phyloP scores from a whole-genome alignment of 2,888 invertebrate genomes.

The Stenchaetothrips biformis region DNA sequence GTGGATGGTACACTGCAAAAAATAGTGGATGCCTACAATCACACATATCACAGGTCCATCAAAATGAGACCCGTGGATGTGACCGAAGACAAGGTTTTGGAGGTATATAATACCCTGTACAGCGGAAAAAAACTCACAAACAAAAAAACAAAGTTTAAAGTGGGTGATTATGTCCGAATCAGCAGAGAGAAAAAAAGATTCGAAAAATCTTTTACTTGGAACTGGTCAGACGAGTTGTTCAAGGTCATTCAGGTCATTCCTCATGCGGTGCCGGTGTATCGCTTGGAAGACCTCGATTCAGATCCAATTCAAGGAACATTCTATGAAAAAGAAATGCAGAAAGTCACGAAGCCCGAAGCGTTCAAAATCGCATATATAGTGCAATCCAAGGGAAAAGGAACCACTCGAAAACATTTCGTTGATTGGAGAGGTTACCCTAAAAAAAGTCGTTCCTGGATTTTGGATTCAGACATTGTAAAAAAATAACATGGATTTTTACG shows the following conservation, averaged over 20 bases:
- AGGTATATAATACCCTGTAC: background rate
- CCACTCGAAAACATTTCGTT: slow-evolving; percentile 30
- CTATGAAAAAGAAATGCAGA: slow-evolving; percentile 33
- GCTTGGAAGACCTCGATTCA: slow-evolving; percentile 30
- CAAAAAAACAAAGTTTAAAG: background rate
- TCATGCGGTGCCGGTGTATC: no score
- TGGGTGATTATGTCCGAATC: slow-evolving; percentile 34
- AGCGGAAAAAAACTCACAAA: background rate
- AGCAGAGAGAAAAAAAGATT: slow-evolving; percentile 30
- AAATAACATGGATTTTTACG: background rate
- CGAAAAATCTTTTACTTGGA: slow-evolving; percentile 30
- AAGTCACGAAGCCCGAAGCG: slow-evolving; percentile 32
- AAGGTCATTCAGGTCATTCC: no score
- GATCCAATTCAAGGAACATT: slow-evolving; percentile 32
- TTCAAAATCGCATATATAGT: slow-evolving; percentile 27
- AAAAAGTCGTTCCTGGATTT: no score
- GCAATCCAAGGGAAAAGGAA: slow-evolving; percentile 7
- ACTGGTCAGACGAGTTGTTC: slow-evolving; percentile 28
- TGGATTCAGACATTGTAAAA: slow-evolving; percentile 27
- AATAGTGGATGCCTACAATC: no score
- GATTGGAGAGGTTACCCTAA: slow-evolving; percentile 34
- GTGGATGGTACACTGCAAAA: no score
- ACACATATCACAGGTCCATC: background rate
- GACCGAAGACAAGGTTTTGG: background rate
- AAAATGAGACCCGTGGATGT: background rate